Percentiles rank a stretch among this genome's conserved stretches.
Evolutionary conservation across 2,797 vertebrate genomes (phyloP).

Genomic region (Phaenicophaeus curvirostris): DNA sequence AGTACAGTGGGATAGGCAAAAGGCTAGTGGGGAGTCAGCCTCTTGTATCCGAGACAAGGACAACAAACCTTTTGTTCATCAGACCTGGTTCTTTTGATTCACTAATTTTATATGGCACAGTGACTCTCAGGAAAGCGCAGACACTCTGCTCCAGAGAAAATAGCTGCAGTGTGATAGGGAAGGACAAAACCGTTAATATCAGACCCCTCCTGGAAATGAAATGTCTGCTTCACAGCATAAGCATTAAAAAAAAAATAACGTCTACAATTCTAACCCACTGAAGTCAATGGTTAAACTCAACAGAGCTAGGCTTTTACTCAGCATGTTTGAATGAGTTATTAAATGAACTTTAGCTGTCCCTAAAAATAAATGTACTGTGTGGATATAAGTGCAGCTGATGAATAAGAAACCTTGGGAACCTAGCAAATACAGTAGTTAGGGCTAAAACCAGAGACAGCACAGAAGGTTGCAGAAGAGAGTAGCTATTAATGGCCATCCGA

Average conservation of each 20-base stretch:
- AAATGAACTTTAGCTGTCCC: constrained; percentile 56
- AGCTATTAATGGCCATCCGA: background rate
- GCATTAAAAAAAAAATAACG: background rate
- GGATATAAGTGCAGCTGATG: constrained; percentile 53
- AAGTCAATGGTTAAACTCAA: constrained; percentile 45
- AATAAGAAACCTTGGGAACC: constrained; percentile 59
- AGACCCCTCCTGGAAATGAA: constrained; percentile 50
- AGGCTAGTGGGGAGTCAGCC: background rate
- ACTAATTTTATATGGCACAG: constrained; percentile 38
- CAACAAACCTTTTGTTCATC: background rate
- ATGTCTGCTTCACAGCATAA: background rate
- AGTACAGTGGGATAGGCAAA: background rate
- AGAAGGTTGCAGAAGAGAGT: background rate
- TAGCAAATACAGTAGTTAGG: constrained; percentile 25
- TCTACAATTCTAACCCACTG: background rate
- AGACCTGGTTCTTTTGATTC: background rate
- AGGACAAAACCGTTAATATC: background rate
- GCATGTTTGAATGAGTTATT: constrained; percentile 59
- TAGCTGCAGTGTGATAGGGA: background rate
- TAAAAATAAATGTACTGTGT: constrained; percentile 63
- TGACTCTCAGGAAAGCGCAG: background rate
- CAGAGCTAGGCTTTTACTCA: constrained; percentile 54
- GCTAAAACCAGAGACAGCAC: constrained; percentile 9
- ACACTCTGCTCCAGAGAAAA: constrained; percentile 22
- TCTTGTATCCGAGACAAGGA: constrained; percentile 37